Conservation (phyloP, 2,113 vertebrate genomes). For the Elaphurus davidianus region DNA sequence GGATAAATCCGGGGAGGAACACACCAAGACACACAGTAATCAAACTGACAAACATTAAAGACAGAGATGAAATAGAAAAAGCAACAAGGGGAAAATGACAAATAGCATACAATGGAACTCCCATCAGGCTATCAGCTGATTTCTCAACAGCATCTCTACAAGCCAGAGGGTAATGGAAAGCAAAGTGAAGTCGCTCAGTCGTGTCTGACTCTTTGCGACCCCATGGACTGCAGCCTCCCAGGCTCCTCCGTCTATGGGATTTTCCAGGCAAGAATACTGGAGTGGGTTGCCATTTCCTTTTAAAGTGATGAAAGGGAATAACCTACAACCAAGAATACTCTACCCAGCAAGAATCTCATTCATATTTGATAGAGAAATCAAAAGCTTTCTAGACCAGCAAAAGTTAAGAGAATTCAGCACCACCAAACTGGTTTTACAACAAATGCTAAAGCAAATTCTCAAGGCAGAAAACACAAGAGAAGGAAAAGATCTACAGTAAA, state of each 20-base stretch:
- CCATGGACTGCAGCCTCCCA: too few species aligned
- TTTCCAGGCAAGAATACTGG: too few species aligned
- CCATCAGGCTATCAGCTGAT: not conserved
- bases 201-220: too few species aligned
- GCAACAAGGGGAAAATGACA: not conserved
- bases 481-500: not conserved
- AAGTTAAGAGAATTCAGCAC: not conserved
- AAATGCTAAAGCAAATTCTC: not conserved
- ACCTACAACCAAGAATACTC: not conserved
- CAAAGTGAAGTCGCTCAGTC: too few species aligned
- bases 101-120: not conserved
- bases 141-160: not conserved
- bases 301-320: not conserved
- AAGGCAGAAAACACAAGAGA: not conserved
- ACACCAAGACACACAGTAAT: not conserved
- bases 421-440: not conserved
- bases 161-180: not conserved
- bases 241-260: too few species aligned
- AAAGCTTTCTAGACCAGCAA: not conserved
- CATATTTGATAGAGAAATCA: not conserved
- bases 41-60: not conserved
- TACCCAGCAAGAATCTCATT: not conserved
- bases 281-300: not conserved
- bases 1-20: not conserved
- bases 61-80: not conserved